Evolutionary conservation across 2,113 vertebrate genomes (phyloP).

Genomic region (Vidua chalybeata): DNA sequence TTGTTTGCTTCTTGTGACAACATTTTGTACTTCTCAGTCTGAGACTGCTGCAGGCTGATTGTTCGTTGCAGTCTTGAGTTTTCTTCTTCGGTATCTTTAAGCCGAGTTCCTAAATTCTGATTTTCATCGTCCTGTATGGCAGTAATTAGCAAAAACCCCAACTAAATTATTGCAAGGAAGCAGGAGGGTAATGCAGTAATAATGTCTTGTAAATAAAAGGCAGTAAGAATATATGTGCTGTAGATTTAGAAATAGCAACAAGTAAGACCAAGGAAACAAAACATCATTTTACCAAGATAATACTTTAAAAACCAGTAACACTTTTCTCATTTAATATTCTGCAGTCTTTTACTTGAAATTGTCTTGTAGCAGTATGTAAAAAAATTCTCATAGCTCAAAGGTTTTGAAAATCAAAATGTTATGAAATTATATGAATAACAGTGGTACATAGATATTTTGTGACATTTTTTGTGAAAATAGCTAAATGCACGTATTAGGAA

Average conservation of each 20-base stretch:
- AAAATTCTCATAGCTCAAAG: background rate
- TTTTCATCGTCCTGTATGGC: conserved; percentile 86
- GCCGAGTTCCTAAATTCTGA: conserved; percentile 72
- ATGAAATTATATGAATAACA: background rate
- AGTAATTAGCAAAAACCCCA: background rate
- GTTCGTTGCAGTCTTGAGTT: conserved; percentile 79
- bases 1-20: conserved; percentile 82
- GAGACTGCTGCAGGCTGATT: conserved; percentile 79
- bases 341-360: background rate
- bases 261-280: background rate
- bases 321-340: background rate
- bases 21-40: conserved; percentile 85
- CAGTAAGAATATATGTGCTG: background rate
- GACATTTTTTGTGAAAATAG: background rate
- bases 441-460: background rate
- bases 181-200: background rate
- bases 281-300: background rate
- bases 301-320: background rate
- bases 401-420: background rate
- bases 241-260: background rate
- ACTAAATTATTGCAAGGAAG: background rate
- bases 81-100: conserved; percentile 85
- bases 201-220: background rate
- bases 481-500: background rate
- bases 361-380: background rate